These are phyloP conservation scores for Chaetodon trifascialis DNA, from an alignment of 2,113 vertebrate species.

Conservation along the genomic window DNA sequence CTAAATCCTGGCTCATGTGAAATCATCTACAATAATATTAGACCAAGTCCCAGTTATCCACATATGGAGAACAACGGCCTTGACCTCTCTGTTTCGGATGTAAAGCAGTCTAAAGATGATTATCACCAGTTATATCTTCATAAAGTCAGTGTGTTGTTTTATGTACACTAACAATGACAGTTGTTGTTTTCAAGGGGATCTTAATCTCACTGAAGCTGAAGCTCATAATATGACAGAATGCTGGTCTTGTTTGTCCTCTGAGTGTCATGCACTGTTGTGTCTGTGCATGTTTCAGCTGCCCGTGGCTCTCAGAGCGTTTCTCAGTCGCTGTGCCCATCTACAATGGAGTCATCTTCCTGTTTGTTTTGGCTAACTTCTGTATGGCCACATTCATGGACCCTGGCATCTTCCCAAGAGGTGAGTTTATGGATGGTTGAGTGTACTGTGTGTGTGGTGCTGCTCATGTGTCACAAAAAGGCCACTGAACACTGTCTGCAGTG, in stretches of 20 bases:
- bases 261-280: background rate
- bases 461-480: background rate
- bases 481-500: background rate
- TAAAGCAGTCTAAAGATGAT: background rate
- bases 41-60: background rate
- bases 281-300: conserved; percentile 85
- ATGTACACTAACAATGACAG: background rate
- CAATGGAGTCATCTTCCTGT: conserved; percentile 95
- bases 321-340: conserved; percentile 93
- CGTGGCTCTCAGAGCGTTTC: conserved; percentile 92
- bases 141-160: background rate
- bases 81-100: background rate
- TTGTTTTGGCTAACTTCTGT: conserved; percentile 97
- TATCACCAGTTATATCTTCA: background rate
- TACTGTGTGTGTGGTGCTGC: background rate
- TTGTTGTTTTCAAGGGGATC: background rate
- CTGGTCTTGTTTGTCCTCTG: background rate
- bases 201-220: background rate
- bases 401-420: conserved; percentile 97
- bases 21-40: background rate
- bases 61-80: background rate
- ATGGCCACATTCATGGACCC: conserved; percentile 99
- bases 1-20: background rate
- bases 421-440: background rate
- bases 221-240: background rate